Evolutionary conservation across 2,797 vertebrate species (phyloP), one percentile per base, ranked within the genome.

Genomic region (Lepus townsendii): DNA sequence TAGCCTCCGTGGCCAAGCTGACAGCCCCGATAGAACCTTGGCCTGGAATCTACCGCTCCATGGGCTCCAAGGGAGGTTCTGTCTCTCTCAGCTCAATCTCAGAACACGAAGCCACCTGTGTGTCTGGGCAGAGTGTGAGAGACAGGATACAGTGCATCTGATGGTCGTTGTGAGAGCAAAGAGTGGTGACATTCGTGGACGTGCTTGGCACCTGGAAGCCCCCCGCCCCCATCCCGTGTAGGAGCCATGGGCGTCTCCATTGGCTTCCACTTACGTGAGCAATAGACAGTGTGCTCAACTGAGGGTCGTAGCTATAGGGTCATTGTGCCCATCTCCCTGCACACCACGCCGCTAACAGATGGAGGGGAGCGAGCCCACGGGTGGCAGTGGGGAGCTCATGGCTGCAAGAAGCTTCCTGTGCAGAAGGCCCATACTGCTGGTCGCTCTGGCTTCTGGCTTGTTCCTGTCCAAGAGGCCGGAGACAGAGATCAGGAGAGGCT

Each of bases 201-300:
- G 13, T 35, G 60, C 24, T 30, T 26, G 35, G 24, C n/a, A 32
- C 10, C 63, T 35, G 22, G 17, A 3, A 62, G 73, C 1, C 42
- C 1, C 42, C 7, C 35, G 35, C 42, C 38, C 62, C 65, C 8
- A 3, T 32, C 5, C 24, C 0, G 12, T 0, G 0, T 24, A 52
- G 42, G 80, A 76, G 60, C 2, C 20, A 0, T 27, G 75, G 50
- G 32, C 30, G 50, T 65, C 12, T 35, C 78, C 16, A 4, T 5
- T 1, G n/a, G 35, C 42, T 66, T 90, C 60, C 69, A 79, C 24
- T 22, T 20, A 16, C 50, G 27, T 54, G 62, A 79, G 66, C 75
- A 12, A 7, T 8, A 54, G 57, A 52, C 26, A 1, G 3, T 63
- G 93, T 80, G 24, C 54, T 90, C 52, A 30, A 32, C 5, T 80